Evolutionary conservation across 2,888 invertebrate species (phyloP).

Genomic region (Tetramorium bicarinatum): DNA sequence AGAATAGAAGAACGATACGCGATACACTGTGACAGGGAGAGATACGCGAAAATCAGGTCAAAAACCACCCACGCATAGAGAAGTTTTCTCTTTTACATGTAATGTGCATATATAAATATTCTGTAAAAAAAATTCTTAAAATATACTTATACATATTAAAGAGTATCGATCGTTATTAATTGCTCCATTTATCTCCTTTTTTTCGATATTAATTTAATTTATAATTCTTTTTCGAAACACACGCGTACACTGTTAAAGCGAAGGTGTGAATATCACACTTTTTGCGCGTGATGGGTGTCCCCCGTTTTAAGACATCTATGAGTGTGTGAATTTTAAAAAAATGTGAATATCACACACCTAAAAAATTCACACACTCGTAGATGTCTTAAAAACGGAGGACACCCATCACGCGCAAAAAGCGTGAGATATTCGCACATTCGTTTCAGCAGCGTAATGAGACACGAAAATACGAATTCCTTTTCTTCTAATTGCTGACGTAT

Average conservation of each 20-base stretch:
- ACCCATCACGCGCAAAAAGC: too few species aligned
- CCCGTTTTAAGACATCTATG: too few species aligned
- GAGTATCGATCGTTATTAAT: not conserved
- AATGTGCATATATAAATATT: not conserved
- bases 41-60: conserved; percentile 10
- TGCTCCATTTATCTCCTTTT: not conserved
- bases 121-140: not conserved
- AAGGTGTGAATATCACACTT: too few species aligned
- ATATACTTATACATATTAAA: not conserved
- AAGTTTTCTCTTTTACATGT: not conserved
- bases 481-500: conserved; percentile 32
- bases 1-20: conserved; percentile 5
- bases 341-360: too few species aligned
- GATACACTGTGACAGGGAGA: not conserved
- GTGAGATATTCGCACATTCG: too few species aligned
- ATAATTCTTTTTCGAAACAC: not conserved
- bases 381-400: too few species aligned
- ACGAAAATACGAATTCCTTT: conserved; percentile 55
- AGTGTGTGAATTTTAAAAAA: too few species aligned
- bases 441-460: not conserved
- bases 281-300: too few species aligned
- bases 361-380: too few species aligned
- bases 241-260: too few species aligned
- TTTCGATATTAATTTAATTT: not conserved
- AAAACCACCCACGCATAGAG: conserved; percentile 8